A percentile compares a stretch with the other conserved stretches of the same genome.
These are phyloP conservation scores for Masticophis lateralis DNA, from an alignment of 2,797 vertebrate species.

Conservation along the genomic window DNA sequence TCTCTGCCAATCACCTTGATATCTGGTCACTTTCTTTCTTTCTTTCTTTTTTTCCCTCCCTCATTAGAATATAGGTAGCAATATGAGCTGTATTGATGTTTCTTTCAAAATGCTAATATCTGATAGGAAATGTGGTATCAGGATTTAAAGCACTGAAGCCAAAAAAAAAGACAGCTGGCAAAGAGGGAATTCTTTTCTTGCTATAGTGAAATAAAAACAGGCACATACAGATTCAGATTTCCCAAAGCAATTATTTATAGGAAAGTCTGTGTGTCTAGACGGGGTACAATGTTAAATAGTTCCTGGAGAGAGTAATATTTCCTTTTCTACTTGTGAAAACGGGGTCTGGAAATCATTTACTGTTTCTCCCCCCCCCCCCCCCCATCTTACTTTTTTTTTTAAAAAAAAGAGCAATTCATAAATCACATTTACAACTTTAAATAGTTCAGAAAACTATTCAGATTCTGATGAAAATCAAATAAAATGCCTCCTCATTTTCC, in stretches of 20 bases:
- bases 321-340: constrained; percentile 48
- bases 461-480: accelerated
- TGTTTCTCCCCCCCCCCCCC: neutral
- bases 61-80: neutral
- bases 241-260: constrained; percentile 49
- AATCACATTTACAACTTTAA: constrained; percentile 32
- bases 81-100: neutral
- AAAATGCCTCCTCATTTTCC: neutral
- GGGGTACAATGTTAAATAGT: constrained; percentile 59
- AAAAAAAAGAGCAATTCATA: constrained; percentile 12
- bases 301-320: constrained; percentile 57
- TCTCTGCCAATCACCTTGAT: neutral
- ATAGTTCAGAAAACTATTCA: constrained; percentile 13
- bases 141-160: neutral
- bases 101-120: neutral
- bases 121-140: neutral
- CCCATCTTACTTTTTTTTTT: neutral
- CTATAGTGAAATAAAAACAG: neutral
- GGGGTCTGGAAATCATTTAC: constrained; percentile 51
- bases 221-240: constrained; percentile 13
- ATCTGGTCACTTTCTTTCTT: neutral
- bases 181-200: constrained; percentile 23
- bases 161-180: neutral
- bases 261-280: constrained; percentile 68
- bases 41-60: too few relatives aligned